Evolutionary conservation across 2,797 vertebrate genomes (phyloP).

Genomic region (Esox lucius): DNA sequence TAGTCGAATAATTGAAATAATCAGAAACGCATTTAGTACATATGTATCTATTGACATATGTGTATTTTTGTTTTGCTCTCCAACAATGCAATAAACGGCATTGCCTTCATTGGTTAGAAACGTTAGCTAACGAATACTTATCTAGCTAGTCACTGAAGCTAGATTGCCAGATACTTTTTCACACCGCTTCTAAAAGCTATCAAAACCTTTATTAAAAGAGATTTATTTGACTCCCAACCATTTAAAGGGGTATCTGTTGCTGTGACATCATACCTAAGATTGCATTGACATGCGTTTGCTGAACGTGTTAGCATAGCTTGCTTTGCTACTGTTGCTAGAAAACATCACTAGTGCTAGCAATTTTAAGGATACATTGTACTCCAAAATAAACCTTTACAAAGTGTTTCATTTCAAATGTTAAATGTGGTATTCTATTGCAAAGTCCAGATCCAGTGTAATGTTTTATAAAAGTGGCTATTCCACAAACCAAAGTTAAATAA

Average conservation of each 20-base stretch:
- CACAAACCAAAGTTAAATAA: not conserved
- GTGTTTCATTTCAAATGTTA: not conserved
- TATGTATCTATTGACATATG: not conserved
- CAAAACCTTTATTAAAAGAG: not conserved
- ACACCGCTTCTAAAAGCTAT: not conserved
- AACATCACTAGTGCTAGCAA: not conserved
- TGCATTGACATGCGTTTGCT: not conserved
- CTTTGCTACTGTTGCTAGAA: not conserved
- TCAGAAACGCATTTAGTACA: conserved; percentile 1
- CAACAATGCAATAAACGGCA: not conserved
- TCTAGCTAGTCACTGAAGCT: not conserved
- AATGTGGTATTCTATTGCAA: not conserved
- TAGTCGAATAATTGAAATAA: conserved; percentile 15
- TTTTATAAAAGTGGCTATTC: not conserved
- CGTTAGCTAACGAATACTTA: not conserved
- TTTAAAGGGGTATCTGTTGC: not conserved
- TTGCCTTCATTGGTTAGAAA: not conserved
- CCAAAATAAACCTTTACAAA: not conserved
- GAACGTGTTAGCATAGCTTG: not conserved
- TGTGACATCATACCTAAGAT: not conserved
- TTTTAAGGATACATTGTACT: not conserved
- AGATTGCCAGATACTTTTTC: not conserved
- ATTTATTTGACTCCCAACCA: not conserved
- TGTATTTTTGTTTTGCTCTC: not conserved
- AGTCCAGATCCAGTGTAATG: not conserved